Conservation (phyloP, 2,113 vertebrate species). For the Grantiella picta region DNA sequence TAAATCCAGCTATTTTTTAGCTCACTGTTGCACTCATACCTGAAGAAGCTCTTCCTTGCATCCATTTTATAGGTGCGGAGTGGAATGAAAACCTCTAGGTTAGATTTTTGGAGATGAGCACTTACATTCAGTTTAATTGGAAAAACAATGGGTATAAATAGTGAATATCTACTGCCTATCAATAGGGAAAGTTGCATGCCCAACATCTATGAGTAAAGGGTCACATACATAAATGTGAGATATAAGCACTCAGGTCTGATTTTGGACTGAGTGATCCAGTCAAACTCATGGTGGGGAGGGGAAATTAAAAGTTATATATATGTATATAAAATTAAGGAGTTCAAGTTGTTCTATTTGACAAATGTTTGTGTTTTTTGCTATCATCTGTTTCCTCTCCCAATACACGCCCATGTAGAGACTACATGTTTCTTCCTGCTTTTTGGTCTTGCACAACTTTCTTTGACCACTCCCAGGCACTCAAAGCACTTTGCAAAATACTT, state of each 20-base stretch:
- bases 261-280: neutral
- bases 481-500: neutral
- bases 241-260: neutral
- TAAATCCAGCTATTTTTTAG: neutral
- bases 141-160: neutral
- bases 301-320: neutral
- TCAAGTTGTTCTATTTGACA: neutral
- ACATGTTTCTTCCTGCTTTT: conserved; percentile 25
- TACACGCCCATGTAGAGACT: neutral
- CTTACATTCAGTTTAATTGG: neutral
- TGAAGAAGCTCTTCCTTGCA: neutral
- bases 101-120: neutral
- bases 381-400: conserved; percentile 42
- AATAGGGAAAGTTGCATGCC: neutral
- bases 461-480: neutral
- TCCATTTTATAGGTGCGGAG: neutral
- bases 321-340: neutral
- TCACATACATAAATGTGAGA: neutral
- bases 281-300: neutral
- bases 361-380: neutral
- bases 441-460: conserved; percentile 29
- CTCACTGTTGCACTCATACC: neutral
- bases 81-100: neutral
- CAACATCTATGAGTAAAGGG: neutral
- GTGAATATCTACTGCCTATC: neutral